phyloP scores from a whole-genome alignment of 1,140 invertebrate species.

The Armadillidium nasatum region DNA sequence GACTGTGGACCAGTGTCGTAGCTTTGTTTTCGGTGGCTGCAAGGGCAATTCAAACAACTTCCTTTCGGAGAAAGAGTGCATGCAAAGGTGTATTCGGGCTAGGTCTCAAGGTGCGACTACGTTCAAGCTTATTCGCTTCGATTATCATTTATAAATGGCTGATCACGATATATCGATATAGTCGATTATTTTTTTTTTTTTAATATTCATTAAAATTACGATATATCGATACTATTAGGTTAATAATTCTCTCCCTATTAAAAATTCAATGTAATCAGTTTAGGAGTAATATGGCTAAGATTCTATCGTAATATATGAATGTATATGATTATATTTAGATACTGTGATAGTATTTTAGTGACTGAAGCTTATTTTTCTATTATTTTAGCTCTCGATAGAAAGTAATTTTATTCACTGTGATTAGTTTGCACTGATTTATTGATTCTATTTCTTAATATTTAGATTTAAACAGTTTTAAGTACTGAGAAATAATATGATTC shows the following conservation, averaged over 20 bases:
- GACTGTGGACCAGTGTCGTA: slow-evolving; percentile 62
- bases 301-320: too few relatives aligned
- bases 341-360: too few relatives aligned
- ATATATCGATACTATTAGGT: background rate
- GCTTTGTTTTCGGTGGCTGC: slow-evolving; percentile 84
- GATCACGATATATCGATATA: background rate
- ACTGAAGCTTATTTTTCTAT: too few relatives aligned
- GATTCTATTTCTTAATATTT: too few relatives aligned
- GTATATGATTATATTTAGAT: too few relatives aligned
- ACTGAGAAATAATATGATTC: too few relatives aligned
- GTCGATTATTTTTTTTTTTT: background rate
- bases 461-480: too few relatives aligned
- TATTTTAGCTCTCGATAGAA: too few relatives aligned
- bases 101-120: slow-evolving; percentile 33
- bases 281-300: too few relatives aligned
- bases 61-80: slow-evolving; percentile 56
- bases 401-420: too few relatives aligned
- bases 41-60: slow-evolving; percentile 72
- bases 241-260: slow-evolving; percentile 2
- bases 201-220: background rate
- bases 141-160: background rate
- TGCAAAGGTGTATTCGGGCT: slow-evolving; percentile 52
- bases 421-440: too few relatives aligned
- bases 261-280: too few relatives aligned
- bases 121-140: background rate